Evolutionary conservation across 2,797 vertebrate species (phyloP), one percentile per base, ranked within the genome.

Genomic region (Amblyopsis hoosieri): DNA sequence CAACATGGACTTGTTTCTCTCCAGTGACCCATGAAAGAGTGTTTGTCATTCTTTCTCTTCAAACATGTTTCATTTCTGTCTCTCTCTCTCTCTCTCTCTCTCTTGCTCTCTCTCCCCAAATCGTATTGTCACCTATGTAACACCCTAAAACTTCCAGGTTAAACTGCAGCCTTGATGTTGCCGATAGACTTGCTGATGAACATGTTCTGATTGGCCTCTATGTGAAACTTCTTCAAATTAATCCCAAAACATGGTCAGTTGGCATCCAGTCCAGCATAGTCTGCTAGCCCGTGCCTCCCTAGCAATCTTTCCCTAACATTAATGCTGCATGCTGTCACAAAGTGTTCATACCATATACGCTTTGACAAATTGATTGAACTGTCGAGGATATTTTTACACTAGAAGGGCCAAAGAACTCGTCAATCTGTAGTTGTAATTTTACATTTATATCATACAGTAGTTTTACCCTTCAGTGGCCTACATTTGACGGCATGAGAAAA

Each of bases 171-270:
- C 94, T 97, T 45, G 95, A 95, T 89, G 95, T 99, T 91, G 98
- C 97, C 77, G 95, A 99, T 95, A 98, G 97, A 92, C 95, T 99
- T 84, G 94, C 95, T 70, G 98, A 99, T 88, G 98, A 99, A 95
- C 98, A 99, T 92, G 94, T 96, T 86, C 96, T 99, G 90, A 98
- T 99, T 85, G 95, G 94, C 86, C 86, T 99, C 76, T 99, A 98
- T 95, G 95, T 96, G 94, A 97, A 93, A 91, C 94, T 97, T 75
- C 96, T 99, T 37, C 96, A 95, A 95, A 96, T 93, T 94, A 94
- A 85, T 90, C 94, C 94, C 74, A 83, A 61, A 74, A 64, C 93
- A 94, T 94, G 97, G 97, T 99, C 94, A 99, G 97, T 99, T 87
- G 90, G 93, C 90, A 81, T 90, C 90, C 86, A 54, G 17, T n/a